Percentiles rank a stretch among this genome's conserved stretches.
Evolutionary conservation across 1,140 invertebrate species (phyloP).

Genomic region (Rhagoletis zephyria): DNA sequence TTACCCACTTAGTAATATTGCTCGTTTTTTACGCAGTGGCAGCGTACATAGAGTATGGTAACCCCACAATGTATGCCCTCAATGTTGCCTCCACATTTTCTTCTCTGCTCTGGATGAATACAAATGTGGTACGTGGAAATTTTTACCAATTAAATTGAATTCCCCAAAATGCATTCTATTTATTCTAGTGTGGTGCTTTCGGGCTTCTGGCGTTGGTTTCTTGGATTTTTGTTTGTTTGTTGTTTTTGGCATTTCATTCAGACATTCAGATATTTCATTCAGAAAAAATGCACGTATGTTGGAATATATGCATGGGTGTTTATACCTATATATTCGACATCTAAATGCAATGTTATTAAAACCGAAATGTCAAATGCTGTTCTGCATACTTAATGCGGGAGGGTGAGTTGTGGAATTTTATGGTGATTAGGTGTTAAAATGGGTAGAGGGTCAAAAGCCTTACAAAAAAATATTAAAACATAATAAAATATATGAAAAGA

Average conservation of each 20-base stretch:
- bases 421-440: background rate
- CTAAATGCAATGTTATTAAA: background rate
- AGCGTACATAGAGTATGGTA: background rate
- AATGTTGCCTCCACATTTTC: background rate
- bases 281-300: background rate
- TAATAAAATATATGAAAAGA: no score
- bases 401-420: background rate
- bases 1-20: no score
- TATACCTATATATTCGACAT: no score
- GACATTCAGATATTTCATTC: background rate
- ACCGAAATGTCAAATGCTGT: slow-evolving; percentile 7
- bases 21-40: no score
- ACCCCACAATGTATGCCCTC: background rate
- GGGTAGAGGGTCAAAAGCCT: background rate
- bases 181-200: background rate
- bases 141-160: slow-evolving; percentile 49
- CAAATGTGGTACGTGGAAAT: slow-evolving; percentile 40
- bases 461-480: no score
- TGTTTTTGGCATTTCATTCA: no score
- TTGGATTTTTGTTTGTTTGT: no score
- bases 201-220: no score
- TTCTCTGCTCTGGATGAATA: background rate
- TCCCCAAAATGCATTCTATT: slow-evolving; percentile 27
- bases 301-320: no score
- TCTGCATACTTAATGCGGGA: background rate